These are phyloP conservation scores for Meandrina meandrites DNA, from an alignment of 92 coral and sea anemone genomes.

Conservation along the genomic window DNA sequence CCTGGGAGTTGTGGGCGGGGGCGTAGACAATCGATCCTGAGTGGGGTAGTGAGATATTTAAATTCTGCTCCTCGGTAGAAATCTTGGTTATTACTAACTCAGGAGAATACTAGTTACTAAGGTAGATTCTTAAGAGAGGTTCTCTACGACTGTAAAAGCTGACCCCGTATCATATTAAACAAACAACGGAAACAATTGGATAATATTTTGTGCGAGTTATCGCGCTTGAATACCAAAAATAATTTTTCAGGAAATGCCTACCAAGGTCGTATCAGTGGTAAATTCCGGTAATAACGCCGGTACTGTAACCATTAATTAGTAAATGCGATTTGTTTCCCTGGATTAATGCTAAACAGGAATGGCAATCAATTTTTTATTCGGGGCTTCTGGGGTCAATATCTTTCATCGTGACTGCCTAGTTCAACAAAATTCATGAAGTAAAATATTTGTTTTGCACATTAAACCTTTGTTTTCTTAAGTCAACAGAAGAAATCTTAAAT, in stretches of 20 bases:
- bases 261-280: conserved; percentile 25
- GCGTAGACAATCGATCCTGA: background rate
- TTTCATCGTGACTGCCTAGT: background rate
- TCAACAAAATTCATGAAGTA: background rate
- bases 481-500: background rate
- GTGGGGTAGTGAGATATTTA: background rate
- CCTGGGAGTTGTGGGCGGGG: background rate
- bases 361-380: background rate
- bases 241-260: background rate
- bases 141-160: background rate
- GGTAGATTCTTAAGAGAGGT: background rate
- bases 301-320: background rate
- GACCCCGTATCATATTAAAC: background rate
- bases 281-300: background rate
- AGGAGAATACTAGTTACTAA: background rate
- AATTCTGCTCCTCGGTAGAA: background rate
- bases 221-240: background rate
- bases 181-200: conserved; percentile 27
- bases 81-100: background rate
- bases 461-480: conserved; percentile 10
- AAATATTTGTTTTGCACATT: conserved; percentile 16
- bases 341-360: too few species aligned
- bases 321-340: background rate
- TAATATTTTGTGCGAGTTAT: conserved; percentile 7
- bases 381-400: background rate